A percentile compares a stretch with the other conserved stretches of the same genome.
phyloP scores from a whole-genome alignment of 2,888 invertebrate genomes.

The Pterostichus madidus region DNA sequence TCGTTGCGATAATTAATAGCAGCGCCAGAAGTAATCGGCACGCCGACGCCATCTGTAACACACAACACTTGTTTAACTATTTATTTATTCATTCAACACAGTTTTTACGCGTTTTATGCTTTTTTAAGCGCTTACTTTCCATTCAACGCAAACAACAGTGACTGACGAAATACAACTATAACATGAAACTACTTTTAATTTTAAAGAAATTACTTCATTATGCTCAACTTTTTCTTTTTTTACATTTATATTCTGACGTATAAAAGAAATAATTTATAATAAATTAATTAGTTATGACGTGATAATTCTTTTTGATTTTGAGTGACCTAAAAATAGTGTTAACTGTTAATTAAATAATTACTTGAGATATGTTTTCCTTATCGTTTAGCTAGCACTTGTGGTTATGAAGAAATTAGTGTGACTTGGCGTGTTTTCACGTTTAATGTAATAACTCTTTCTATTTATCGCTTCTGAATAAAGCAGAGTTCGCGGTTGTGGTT shows the following conservation, averaged over 20 bases:
- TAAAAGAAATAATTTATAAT: no score
- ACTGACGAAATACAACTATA: background rate
- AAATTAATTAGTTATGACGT: background rate
- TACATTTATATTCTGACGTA: slow-evolving; percentile 21
- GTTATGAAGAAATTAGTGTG: slow-evolving; percentile 45
- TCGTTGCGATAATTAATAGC: slow-evolving; percentile 70
- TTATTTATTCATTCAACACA: slow-evolving; percentile 21
- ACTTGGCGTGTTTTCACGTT: slow-evolving; percentile 56
- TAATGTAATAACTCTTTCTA: slow-evolving; percentile 61
- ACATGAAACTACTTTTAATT: slow-evolving; percentile 28
- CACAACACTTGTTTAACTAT: slow-evolving; percentile 65
- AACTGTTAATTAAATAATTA: slow-evolving; percentile 27
- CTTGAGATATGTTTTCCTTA: slow-evolving; percentile 36
- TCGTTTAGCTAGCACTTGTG: slow-evolving; percentile 31
- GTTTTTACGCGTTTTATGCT: slow-evolving; percentile 31
- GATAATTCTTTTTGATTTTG: no score
- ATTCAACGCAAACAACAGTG: background rate
- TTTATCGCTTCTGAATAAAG: slow-evolving; percentile 64
- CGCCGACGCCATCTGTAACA: slow-evolving; percentile 67
- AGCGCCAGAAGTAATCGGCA: slow-evolving; percentile 69
- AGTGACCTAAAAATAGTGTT: background rate
- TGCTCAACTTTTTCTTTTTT: slow-evolving; percentile 35
- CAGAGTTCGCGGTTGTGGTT: slow-evolving; percentile 40
- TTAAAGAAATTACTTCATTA: slow-evolving; percentile 11
- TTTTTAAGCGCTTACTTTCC: slow-evolving; percentile 21